Base-by-base conservation (phyloP, 2,113 vertebrate species). In the Saguinus imperator region DNA sequence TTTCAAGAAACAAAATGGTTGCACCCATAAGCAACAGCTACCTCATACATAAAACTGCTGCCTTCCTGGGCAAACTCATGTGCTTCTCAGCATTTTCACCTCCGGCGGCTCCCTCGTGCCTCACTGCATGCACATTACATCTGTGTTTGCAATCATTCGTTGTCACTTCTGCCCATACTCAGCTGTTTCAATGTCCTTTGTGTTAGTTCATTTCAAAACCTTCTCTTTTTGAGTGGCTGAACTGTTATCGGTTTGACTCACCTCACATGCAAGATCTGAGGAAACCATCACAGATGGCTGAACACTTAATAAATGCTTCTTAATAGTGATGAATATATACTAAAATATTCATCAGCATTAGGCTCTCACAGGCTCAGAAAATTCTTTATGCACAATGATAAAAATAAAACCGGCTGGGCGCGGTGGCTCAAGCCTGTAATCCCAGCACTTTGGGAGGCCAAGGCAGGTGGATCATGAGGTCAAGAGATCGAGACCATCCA, bases 61-160 rank as follows among this genome's bases (percentile, higher is more conserved):
- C 37, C 82, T 95, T 87, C 66, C 32, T 7, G 8, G 40, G n/a
- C 68, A 93, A 75, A 91, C 85, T 64, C 61, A 14, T 45, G 76
- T 80, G 16, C 89, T 48, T 84, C 73, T 81, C 92, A 88, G 94
- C 86, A 84, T 82, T 91, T 88, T 66, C 21, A 6, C 45, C 32
- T 72, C 86, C 25, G 64, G 94, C 85, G 14, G 85, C 72, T 23
- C 61, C 92, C 93, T 72, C 68, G 50, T 85, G 94, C 76, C 72
- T 95, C 86, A 76, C 37, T 91, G 91, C 89, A 5, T 35, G 57
- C 3, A 1, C 70, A 81, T 73, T 84, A 75, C 82, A 77, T 88
- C 57, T 72, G 86, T n/a, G 88, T 61, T 57, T 35, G 68, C 5
- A n/a, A 18, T 84, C 70, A 21, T n/a, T n/a, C 32, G 40, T 50